Evolutionary conservation across 2,888 invertebrate species (phyloP), one percentile per base, ranked within the genome.

Genomic region (Falcaria lacertinaria): DNA sequence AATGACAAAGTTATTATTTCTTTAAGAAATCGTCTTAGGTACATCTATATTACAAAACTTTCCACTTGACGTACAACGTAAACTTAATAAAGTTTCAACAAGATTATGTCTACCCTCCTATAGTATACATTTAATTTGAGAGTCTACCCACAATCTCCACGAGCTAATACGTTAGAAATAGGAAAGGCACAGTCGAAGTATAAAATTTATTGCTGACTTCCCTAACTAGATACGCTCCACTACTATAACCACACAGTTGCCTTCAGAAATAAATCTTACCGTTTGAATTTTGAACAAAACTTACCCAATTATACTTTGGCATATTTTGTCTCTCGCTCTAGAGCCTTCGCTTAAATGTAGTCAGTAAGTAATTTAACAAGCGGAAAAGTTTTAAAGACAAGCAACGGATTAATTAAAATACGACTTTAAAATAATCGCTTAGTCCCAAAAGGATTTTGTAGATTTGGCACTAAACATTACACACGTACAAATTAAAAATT

Each of bases 161-260:
- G 80, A 80, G 83, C 83, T 87, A 86, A 81, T 80, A 82, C 74
- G 69, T 88, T 87, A 88, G 89, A 89, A 84, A 88, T 87, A 88
- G 88, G 84, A 87, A 89, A 89, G 89, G 89, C 89, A 89, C 89
- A 88, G 88, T 89, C 66, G 88, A 89, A 88, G 87, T 88, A 87
- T 88, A 81, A 86, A 88, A 88, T 81, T 87, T 89, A 89, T 89
- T 89, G 89, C 89, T 88, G 87, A 82, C 78, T 78, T 79, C 75
- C 79, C 82, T 89, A 87, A 83, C 83, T 88, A 87, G 69, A 61
- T 73, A 69, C 63, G 50, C 65, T 67, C 64, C 63, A 63, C 72
- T 60, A 72, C 60, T 59, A 66, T 63, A 70, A 64, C 61, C 63
- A 67, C 62, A 65, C 48, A 65, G 57, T 62, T 53, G 59, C 60